phyloP scores from a whole-genome alignment of 1,140 invertebrate genomes.

The Diachasmimorpha longicaudata region DNA sequence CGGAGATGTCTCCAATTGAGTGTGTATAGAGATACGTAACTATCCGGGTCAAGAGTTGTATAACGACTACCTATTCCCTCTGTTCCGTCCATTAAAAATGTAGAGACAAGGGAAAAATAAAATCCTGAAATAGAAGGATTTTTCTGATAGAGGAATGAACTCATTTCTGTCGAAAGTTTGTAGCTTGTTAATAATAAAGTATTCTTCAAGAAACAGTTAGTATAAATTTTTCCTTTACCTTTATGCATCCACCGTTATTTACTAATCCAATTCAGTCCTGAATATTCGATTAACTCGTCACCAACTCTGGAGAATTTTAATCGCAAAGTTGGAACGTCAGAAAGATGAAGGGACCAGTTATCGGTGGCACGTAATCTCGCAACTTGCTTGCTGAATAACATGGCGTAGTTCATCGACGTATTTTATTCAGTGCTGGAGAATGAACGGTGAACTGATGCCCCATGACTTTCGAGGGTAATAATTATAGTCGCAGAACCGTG shows the following conservation, averaged over 20 bases:
- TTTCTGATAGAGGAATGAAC: not conserved
- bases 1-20: slow-evolving; percentile 10
- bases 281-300: slow-evolving; percentile 42
- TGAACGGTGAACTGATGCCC: not conserved
- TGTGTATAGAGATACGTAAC: not conserved
- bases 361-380: slow-evolving; percentile 20
- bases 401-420: slow-evolving; percentile 6
- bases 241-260: not conserved
- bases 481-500: not conserved
- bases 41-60: not conserved
- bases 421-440: not conserved
- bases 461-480: not conserved
- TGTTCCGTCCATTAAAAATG: not conserved
- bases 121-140: not conserved
- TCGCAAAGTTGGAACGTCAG: slow-evolving; percentile 27
- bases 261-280: slow-evolving; percentile 19
- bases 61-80: not conserved
- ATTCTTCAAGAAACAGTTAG: not conserved
- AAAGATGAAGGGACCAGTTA: not conserved
- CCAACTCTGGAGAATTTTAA: slow-evolving; percentile 38
- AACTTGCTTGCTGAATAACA: slow-evolving; percentile 14
- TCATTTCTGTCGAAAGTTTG: no score
- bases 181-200: not conserved
- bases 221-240: not conserved
- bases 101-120: not conserved